These are phyloP conservation scores for Brachyalestes nurse DNA, from an alignment of 2,797 vertebrate species.

Conservation along the genomic window DNA sequence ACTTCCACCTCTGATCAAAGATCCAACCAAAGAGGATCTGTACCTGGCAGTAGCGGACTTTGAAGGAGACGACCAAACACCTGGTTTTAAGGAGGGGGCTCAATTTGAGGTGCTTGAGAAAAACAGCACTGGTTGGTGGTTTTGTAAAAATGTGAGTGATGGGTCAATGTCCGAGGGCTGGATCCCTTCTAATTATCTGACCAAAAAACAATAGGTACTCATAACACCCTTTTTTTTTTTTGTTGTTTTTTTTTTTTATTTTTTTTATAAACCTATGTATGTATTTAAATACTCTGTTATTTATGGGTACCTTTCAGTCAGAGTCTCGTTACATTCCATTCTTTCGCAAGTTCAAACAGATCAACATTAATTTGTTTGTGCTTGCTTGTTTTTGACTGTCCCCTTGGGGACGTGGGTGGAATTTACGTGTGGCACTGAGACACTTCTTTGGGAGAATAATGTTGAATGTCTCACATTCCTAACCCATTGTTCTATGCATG, in stretches of 20 bases:
- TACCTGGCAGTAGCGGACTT: conserved; percentile 95
- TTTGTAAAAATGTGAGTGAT: conserved; percentile 90
- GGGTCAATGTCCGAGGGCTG: conserved; percentile 89
- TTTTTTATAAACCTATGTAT: conserved; percentile 44
- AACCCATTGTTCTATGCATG: conserved; percentile 61
- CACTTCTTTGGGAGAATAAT: conserved; percentile 34
- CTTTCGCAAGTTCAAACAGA: conserved; percentile 63
- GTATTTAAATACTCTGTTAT: conserved; percentile 74
- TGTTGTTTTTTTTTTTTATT: conserved; percentile 17
- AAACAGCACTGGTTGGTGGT: conserved; percentile 96
- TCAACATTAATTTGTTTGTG: conserved; percentile 67
- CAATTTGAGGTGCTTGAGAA: conserved; percentile 94
- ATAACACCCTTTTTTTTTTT: neutral
- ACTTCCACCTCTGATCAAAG: conserved; percentile 80
- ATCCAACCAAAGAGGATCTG: conserved; percentile 82
- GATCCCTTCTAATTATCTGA: conserved; percentile 98
- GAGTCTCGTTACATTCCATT: conserved; percentile 67
- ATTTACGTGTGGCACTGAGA: conserved; percentile 13
- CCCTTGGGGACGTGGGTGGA: conserved; percentile 32
- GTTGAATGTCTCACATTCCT: conserved; percentile 49
- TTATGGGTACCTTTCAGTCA: conserved; percentile 75
- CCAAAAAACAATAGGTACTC: conserved; percentile 88
- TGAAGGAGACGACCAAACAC: conserved; percentile 91
- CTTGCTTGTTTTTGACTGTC: conserved; percentile 52
- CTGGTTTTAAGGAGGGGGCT: conserved; percentile 93